Evolutionary conservation across 92 coral and sea anemone genomes (phyloP), one percentile per base, ranked within the genome.

Genomic region (Epizoanthus illoricatus): DNA sequence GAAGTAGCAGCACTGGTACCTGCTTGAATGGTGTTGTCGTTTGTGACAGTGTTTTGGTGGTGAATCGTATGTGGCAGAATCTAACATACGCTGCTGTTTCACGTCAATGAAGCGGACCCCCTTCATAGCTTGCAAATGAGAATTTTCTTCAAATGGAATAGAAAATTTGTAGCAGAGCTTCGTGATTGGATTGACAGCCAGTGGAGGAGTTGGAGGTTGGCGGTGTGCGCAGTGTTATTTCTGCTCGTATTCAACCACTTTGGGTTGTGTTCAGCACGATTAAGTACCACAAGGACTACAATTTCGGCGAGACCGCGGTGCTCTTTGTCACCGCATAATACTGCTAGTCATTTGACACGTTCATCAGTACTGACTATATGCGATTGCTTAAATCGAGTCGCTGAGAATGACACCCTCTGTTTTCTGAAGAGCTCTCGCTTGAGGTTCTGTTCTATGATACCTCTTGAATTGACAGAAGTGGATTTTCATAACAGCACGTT

Each of bases 71-170:
- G 82, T 43, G 82, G 82, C 71, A 78, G 71, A 78, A 78, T 64
- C 82, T 66, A 63, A 62, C 42, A 5, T 49, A 49, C 56, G 15
- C 56, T 49, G 56, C 56, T 10, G 56, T 10, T 42, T 19, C 57
- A 58, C n/a, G n/a, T 78, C 82, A 21, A 78, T 78, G 71, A 62
- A 19, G 82, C 71, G 24, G 71, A n/a, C 40, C 33, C 67, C 15
- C 4, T 42, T 42, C 57, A 57, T 78, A 47, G 82, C 82, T 58
- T 78, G 82, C 82, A 78, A 78, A 78, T 78, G 82, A 78, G 58
- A 78, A 78, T 78, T 78, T 78, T 62, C 82, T 62, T 78, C 60
- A 78, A 42, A 78, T 78, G 82, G 82, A 78, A 78, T 61, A 78
- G 82, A 78, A 63, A 78, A 78, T 78, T 63, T 78, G 71, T 63